A percentile compares a stretch with the other conserved stretches of the same genome.
Evolutionary conservation across 1,140 invertebrate genomes (phyloP).

Genomic region (Philaenus spumarius): DNA sequence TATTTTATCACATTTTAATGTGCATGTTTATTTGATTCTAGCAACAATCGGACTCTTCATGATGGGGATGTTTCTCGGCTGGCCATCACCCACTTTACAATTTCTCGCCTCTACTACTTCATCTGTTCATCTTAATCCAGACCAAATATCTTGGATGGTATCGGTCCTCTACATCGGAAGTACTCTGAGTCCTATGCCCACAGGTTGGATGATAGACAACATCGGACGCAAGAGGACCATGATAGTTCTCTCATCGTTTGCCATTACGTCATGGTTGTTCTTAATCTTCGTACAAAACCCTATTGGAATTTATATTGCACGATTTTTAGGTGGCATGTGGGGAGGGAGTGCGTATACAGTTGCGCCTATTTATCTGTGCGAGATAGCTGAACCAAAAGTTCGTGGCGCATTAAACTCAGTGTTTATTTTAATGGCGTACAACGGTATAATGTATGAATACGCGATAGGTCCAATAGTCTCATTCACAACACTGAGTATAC

Average conservation of each 20-base stretch:
- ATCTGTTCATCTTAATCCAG: neutral
- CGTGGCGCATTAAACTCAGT: conserved; percentile 56
- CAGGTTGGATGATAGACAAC: conserved; percentile 55
- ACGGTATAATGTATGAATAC: conserved; percentile 73
- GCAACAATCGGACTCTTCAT: conserved; percentile 37
- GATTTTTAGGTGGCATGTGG: conserved; percentile 37
- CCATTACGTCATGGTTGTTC: conserved; percentile 44
- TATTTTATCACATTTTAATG: too few relatives aligned
- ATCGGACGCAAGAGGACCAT: conserved; percentile 64
- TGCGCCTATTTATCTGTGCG: conserved; percentile 52
- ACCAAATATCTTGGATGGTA: conserved; percentile 25
- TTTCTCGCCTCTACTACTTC: conserved; percentile 40
- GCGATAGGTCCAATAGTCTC: conserved; percentile 61
- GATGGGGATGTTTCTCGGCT: conserved; percentile 58
- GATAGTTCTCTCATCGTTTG: conserved; percentile 54
- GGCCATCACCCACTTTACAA: conserved; percentile 62
- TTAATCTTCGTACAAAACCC: conserved; percentile 35
- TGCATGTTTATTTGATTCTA: neutral
- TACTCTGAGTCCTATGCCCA: conserved; percentile 20
- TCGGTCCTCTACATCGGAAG: conserved; percentile 24
- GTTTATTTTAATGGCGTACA: conserved; percentile 58
- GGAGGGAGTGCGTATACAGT: conserved; percentile 47
- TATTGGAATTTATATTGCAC: conserved; percentile 13
- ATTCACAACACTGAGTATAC: conserved; percentile 57
- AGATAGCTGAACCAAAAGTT: conserved; percentile 56